phyloP scores from a whole-genome alignment of 2,888 invertebrate genomes.

The Tenthredo scrophulariae region DNA sequence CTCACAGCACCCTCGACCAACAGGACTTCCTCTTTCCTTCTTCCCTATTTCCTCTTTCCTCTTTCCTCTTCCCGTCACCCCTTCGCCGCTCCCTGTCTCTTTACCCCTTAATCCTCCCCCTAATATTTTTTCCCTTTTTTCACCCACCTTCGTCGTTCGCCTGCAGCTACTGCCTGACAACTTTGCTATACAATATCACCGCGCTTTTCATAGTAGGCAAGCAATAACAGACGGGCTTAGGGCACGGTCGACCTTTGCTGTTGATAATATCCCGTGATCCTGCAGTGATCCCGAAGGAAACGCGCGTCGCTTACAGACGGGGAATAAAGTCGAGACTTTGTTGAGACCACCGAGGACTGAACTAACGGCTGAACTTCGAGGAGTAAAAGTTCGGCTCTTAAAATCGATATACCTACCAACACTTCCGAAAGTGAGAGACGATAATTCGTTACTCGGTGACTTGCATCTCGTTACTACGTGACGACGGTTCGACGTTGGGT shows the following conservation, averaged over 20 bases:
- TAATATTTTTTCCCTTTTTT: neutral
- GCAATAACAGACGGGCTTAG: constrained; percentile 49
- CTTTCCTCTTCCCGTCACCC: neutral
- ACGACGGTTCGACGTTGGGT: constrained; percentile 47
- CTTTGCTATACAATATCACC: constrained; percentile 44
- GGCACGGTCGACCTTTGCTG: constrained; percentile 46
- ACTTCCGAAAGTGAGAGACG: neutral
- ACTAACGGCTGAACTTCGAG: neutral
- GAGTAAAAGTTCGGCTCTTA: neutral
- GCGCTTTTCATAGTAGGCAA: constrained; percentile 44
- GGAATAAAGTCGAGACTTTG: constrained; percentile 31
- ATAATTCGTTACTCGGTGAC: constrained; percentile 44
- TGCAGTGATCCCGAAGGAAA: constrained; percentile 40
- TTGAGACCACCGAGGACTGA: neutral
- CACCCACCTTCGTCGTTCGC: neutral
- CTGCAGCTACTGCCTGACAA: constrained; percentile 35
- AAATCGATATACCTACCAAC: constrained; percentile 36
- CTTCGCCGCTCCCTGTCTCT: constrained; percentile 6
- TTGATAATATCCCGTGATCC: constrained; percentile 51
- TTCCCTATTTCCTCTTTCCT: neutral
- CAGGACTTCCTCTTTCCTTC: constrained; percentile 9
- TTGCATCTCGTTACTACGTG: constrained; percentile 47
- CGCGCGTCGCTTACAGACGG: constrained; percentile 37
- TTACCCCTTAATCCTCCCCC: neutral
- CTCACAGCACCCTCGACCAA: constrained; percentile 40